phyloP scores from a whole-genome alignment of 1,140 invertebrate genomes.

The Zaprionus nigranus region DNA sequence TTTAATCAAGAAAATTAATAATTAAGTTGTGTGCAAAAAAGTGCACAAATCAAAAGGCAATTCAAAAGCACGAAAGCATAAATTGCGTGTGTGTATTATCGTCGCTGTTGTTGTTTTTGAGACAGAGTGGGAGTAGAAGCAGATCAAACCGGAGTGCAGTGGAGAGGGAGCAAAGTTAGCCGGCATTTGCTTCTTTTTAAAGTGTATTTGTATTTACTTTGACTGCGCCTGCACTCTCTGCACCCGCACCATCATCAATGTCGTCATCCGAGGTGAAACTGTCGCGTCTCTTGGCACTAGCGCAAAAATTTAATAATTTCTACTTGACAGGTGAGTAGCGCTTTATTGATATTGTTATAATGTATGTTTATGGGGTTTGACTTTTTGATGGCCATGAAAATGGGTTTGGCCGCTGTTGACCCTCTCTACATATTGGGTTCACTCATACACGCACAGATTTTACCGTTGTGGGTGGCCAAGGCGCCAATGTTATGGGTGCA shows the following conservation, averaged over 20 bases:
- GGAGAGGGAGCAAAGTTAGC: constrained; percentile 55
- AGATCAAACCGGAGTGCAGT: not conserved
- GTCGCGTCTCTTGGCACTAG: constrained; percentile 90
- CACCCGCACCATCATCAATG: constrained; percentile 53
- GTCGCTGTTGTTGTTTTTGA: constrained; percentile 10
- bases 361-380: constrained; percentile 10
- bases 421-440: constrained; percentile 21
- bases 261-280: constrained; percentile 85
- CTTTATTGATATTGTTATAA: not conserved
- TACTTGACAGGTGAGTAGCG: constrained; percentile 90
- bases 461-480: constrained; percentile 42
- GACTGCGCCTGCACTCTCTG: constrained; percentile 29
- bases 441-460: constrained; percentile 18
- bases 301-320: constrained; percentile 94
- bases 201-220: constrained; percentile 56
- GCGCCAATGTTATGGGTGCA: constrained; percentile 55
- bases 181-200: constrained; percentile 40
- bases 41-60: not conserved
- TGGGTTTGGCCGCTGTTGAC: constrained; percentile 46
- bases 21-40: constrained; percentile 15
- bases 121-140: constrained; percentile 31
- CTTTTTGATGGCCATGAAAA: constrained; percentile 43
- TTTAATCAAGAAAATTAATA: constrained; percentile 41
- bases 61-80: not conserved
- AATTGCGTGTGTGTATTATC: constrained; percentile 8